Conservation (phyloP, 2,113 vertebrate species). For the Sclerurus mexicanus region DNA sequence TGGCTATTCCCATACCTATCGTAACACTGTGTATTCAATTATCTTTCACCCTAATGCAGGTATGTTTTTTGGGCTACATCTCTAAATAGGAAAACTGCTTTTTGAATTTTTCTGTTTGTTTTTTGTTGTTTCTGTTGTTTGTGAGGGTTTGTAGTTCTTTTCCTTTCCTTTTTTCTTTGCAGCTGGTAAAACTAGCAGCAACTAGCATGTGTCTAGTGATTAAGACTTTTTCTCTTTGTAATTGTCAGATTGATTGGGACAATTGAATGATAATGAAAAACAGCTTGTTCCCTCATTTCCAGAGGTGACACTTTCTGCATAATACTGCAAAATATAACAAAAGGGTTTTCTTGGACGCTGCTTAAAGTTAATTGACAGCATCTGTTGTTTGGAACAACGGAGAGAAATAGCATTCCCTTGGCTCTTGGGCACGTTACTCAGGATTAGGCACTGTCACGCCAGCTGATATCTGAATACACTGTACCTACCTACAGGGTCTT, state of each 20-base stretch:
- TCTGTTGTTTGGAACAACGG: constrained; percentile 85
- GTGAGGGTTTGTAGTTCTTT: neutral
- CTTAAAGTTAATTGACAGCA: constrained; percentile 92
- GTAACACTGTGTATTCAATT: constrained; percentile 37
- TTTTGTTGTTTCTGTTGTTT: neutral
- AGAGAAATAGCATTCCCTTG: constrained; percentile 70
- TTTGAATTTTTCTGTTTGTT: neutral
- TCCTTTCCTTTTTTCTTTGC: constrained; percentile 9
- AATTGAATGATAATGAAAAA: constrained; percentile 76
- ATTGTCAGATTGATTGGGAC: constrained; percentile 73
- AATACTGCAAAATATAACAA: constrained; percentile 70
- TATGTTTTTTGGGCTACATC: neutral
- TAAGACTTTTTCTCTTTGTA: constrained; percentile 69
- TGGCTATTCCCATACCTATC: constrained; percentile 34
- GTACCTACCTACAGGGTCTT: constrained; percentile 16
- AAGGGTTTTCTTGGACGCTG: constrained; percentile 72
- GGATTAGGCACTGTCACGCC: constrained; percentile 76
- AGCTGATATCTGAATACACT: constrained; percentile 64
- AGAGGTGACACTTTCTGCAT: constrained; percentile 71
- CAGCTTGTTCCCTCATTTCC: constrained; percentile 70
- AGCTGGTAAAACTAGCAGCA: constrained; percentile 63
- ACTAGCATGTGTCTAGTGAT: constrained; percentile 64
- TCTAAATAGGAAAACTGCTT: neutral
- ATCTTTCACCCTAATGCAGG: constrained; percentile 23
- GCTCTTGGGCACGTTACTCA: constrained; percentile 78